A percentile compares a stretch with the other conserved stretches of the same genome.
Conservation (phyloP, 2,797 vertebrate species). For the Poeciliopsis turneri region DNA sequence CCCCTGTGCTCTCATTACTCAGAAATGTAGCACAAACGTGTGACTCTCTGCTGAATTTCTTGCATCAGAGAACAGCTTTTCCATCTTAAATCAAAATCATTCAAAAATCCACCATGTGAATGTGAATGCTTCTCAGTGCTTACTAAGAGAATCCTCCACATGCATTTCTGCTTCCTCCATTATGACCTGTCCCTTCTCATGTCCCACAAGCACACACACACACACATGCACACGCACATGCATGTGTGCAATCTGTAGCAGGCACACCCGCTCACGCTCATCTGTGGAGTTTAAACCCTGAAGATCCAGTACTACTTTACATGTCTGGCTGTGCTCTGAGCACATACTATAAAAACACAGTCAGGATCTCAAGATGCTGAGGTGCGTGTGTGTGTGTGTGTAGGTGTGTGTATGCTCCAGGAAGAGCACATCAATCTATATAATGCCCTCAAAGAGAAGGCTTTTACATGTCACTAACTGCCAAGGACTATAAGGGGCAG, state of each 20-base stretch:
- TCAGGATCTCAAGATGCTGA: conserved; percentile 74
- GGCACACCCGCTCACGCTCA: background rate
- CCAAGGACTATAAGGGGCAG: conserved; percentile 81
- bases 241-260: conserved; percentile 16
- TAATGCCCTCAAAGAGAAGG: conserved; percentile 85
- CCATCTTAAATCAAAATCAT: conserved; percentile 32
- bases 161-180: background rate
- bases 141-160: conserved; percentile 35
- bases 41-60: conserved; percentile 22
- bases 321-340: conserved; percentile 49
- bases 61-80: conserved; percentile 22
- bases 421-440: conserved; percentile 86
- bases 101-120: conserved; percentile 17
- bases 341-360: conserved; percentile 43
- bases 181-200: conserved; percentile 52
- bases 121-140: conserved; percentile 21
- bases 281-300: conserved; percentile 39
- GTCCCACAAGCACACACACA: conserved; percentile 13
- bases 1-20: conserved; percentile 13
- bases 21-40: conserved; percentile 30
- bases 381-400: conserved; percentile 65
- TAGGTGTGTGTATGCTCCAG: conserved; percentile 69
- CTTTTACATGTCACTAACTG: conserved; percentile 84
- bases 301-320: conserved; percentile 56
- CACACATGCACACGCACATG: conserved; percentile 25